phyloP scores from a whole-genome alignment of 2,113 vertebrate genomes.

The Labeo rohita region DNA sequence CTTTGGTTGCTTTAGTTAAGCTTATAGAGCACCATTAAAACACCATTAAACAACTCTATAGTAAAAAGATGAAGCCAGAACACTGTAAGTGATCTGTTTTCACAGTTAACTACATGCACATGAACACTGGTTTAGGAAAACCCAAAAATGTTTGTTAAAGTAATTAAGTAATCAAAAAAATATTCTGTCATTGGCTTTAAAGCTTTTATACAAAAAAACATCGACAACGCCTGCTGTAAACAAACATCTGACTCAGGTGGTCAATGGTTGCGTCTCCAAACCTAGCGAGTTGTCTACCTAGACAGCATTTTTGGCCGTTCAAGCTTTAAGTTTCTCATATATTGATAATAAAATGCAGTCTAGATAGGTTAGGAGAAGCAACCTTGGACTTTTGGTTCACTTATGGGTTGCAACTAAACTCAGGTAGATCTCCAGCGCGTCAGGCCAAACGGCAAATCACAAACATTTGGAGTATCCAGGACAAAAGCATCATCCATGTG shows the following conservation, averaged over 20 bases:
- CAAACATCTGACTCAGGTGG: conserved; percentile 2
- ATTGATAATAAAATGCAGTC: background rate
- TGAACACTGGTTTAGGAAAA: background rate
- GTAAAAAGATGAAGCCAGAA: background rate
- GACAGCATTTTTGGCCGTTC: background rate
- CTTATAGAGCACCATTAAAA: no score
- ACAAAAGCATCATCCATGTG: conserved; percentile 3
- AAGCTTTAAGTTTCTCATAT: background rate
- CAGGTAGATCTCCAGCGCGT: background rate
- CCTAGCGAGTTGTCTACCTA: background rate
- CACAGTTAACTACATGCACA: background rate
- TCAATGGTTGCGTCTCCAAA: background rate
- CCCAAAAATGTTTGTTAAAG: background rate
- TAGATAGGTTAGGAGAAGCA: background rate
- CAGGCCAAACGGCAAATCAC: background rate
- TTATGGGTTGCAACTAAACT: background rate
- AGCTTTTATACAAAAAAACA: background rate
- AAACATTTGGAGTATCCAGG: background rate
- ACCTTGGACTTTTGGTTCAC: background rate
- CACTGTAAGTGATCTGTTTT: background rate
- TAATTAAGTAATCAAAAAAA: background rate
- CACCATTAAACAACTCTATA: background rate
- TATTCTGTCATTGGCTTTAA: background rate
- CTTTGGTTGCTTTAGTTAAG: background rate
- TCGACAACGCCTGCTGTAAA: background rate